Evolutionary conservation across 2,888 invertebrate genomes (phyloP).

Genomic region (Xestoiulus laeticollis): DNA sequence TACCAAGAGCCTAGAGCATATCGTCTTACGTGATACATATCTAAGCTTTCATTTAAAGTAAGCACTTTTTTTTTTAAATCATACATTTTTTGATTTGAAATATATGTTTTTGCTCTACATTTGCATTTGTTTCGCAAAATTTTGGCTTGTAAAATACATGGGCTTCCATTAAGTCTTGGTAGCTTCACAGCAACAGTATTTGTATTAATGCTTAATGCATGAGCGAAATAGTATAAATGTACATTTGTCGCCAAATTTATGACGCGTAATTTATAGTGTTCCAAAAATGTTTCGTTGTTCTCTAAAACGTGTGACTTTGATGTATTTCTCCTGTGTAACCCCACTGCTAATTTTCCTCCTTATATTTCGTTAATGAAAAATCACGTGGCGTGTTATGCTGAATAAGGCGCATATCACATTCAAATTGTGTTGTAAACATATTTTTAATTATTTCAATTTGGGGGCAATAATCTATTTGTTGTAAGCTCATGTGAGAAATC

Average conservation of each 20-base stretch:
- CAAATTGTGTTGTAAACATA: conserved; percentile 9
- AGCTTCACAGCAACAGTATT: background rate
- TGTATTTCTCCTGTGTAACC: background rate
- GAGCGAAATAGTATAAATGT: background rate
- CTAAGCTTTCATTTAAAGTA: background rate
- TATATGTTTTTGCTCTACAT: background rate
- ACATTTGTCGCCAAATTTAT: background rate
- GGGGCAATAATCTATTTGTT: conserved; percentile 26
- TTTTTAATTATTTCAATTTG: conserved; percentile 26
- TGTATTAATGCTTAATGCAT: background rate
- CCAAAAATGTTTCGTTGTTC: background rate
- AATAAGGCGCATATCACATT: background rate
- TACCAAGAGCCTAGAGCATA: conserved; percentile 26
- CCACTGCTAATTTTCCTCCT: background rate
- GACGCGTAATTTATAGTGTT: background rate
- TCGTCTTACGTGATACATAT: background rate
- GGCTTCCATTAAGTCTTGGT: background rate
- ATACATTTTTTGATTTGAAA: background rate
- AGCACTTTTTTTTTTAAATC: background rate
- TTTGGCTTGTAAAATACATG: conserved; percentile 3
- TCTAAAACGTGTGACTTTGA: background rate
- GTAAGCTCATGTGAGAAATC: conserved; percentile 31
- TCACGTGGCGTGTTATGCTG: background rate
- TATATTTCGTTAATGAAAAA: background rate
- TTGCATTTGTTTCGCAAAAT: background rate